Base-by-base conservation (phyloP, 2,888 invertebrate species). In the Andrena praecox region DNA sequence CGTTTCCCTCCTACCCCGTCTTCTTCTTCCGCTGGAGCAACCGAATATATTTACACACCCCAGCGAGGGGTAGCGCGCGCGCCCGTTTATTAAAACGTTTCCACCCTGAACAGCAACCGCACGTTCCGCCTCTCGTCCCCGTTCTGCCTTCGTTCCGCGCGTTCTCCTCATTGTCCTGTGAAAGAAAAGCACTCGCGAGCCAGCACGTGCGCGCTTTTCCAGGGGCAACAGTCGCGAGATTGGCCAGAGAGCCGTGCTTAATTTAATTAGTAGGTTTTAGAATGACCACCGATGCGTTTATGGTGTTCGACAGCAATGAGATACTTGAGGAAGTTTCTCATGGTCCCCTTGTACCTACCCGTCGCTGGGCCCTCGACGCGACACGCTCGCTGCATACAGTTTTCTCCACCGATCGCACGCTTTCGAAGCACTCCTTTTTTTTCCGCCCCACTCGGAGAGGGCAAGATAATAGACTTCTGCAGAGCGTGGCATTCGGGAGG, bases 71-170 rank as follows among this genome's bases (percentile, higher is more conserved):
- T 87, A 85, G 88, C 89, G 81, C 88, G 81, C 88, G 86, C 89
- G 89, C 87, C 88, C 87, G 90, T 91, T 92, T 92, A 91, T 92
- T 92, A 92, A 91, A 92, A 92, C 91, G 91, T 90, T 91, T 90
- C 89, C 89, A 88, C 87, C 88, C 78, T 54, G 82, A 74, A 67
- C 73, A 87, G 68, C 72, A 50, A 66, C 52, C 77, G 70, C 75
- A 31, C 76, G 16, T 69, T 60, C 24, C 29, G 6, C 27, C 42
- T 16, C 20, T 10, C 35, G 6, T 33, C 24, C 66, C 33, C 8
- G 2, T 24, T 27, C 62, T 73, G 24, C 10, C 10, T 31, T 64
- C 33, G 42, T 16, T 50, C 63, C 33, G 60, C 54, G 12, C 27
- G 68, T 56, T 48, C 78, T 24, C 27, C 48, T 60, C 79, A 63